Evolutionary conservation across 2,797 vertebrate genomes (phyloP).

Genomic region (Brachyrhaphis roseni): DNA sequence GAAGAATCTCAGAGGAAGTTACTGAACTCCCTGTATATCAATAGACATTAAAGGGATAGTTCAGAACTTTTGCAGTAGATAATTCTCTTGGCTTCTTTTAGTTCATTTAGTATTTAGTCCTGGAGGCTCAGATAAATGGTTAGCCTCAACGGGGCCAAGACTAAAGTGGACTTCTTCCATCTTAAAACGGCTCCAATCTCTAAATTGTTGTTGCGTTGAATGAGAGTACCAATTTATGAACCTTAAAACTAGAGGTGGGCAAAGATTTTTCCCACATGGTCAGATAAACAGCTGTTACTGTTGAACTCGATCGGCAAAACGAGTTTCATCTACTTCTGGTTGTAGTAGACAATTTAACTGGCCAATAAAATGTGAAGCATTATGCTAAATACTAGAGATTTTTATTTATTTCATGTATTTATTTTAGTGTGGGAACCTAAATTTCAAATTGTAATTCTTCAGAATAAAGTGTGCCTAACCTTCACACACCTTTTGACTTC

Average conservation of each 20-base stretch:
- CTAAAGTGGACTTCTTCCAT: not conserved
- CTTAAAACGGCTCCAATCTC: not conserved
- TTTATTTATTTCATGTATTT: not conserved
- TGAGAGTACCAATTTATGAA: not conserved
- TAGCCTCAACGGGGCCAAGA: not conserved
- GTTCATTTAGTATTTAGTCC: slow-evolving; percentile 1
- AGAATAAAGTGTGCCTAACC: not conserved
- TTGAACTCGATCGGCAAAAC: not conserved
- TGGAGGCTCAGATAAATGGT: not conserved
- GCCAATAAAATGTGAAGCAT: not conserved
- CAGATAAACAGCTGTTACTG: not conserved
- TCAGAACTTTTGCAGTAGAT: slow-evolving; percentile 1
- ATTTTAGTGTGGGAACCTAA: not conserved
- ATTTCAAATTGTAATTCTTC: not conserved
- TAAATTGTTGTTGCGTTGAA: not conserved
- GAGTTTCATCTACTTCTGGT: not conserved
- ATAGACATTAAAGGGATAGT: slow-evolving; percentile 50
- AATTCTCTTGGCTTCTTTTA: not conserved
- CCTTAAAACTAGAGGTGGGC: not conserved
- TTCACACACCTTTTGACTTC: not conserved
- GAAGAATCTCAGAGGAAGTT: slow-evolving; percentile 58
- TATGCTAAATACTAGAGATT: not conserved
- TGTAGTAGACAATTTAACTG: not conserved
- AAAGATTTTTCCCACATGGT: not conserved
- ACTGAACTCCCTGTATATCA: slow-evolving; percentile 67